Conservation (phyloP, 2,797 vertebrate species). For the Liasis olivaceus region DNA sequence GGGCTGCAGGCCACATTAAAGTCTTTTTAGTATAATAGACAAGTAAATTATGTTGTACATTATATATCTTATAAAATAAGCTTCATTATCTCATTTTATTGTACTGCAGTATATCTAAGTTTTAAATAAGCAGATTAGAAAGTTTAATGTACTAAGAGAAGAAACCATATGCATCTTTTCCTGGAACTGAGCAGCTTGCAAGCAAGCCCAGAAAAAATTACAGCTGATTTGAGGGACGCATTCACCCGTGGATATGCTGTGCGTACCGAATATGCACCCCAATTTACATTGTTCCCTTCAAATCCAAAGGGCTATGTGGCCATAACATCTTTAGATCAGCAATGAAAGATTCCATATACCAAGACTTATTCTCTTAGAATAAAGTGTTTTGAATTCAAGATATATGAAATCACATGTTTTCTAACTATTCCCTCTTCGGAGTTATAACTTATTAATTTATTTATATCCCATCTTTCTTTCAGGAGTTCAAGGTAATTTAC, state of each 20-base stretch:
- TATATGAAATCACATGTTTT: conserved; percentile 15
- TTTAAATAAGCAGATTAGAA: background rate
- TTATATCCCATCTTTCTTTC: background rate
- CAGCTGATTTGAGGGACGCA: background rate
- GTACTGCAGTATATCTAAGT: conserved; percentile 24
- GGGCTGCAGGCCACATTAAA: conserved; percentile 26
- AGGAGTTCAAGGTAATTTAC: background rate
- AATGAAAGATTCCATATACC: conserved; percentile 14
- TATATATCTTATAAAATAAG: conserved; percentile 18
- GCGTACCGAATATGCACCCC: background rate
- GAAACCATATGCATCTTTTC: background rate
- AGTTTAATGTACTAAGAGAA: background rate
- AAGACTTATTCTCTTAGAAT: conserved; percentile 17
- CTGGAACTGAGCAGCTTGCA: background rate
- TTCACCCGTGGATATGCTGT: background rate
- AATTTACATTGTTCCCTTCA: conserved; percentile 34
- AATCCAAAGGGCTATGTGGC: conserved; percentile 12
- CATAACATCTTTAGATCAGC: conserved; percentile 17
- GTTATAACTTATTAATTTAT: background rate
- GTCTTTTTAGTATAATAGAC: conserved; percentile 19
- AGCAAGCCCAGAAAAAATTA: background rate
- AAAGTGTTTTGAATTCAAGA: background rate
- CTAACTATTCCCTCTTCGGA: background rate
- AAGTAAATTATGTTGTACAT: background rate
- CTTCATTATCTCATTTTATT: conserved; percentile 33